These are phyloP conservation scores for Drosophila pruinosa DNA, from an alignment of 1,140 invertebrate genomes.

Conservation along the genomic window DNA sequence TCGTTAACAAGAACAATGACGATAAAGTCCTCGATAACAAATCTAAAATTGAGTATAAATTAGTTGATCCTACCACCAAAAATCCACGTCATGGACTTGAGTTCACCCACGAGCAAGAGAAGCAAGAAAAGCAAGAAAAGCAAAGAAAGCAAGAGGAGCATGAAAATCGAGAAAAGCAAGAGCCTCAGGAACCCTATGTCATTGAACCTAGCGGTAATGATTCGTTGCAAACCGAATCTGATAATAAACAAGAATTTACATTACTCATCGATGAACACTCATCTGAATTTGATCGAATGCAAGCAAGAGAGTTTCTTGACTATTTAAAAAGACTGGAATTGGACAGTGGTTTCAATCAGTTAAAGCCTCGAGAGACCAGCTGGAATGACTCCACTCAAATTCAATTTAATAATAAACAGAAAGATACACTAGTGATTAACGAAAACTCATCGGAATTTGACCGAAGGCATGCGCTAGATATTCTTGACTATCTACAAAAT, in stretches of 20 bases:
- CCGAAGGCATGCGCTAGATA: too few species aligned
- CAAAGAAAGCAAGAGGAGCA: neutral
- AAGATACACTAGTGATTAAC: too few species aligned
- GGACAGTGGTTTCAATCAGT: too few species aligned
- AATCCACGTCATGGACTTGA: neutral
- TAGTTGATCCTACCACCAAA: neutral
- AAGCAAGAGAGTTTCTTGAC: neutral
- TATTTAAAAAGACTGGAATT: neutral
- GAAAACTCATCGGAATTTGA: too few species aligned
- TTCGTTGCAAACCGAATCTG: neutral
- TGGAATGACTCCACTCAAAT: too few species aligned
- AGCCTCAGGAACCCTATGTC: neutral
- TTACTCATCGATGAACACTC: too few species aligned
- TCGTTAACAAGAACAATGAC: neutral
- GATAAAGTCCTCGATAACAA: neutral
- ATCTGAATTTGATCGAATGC: neutral
- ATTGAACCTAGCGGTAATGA: neutral
- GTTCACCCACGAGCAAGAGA: neutral
- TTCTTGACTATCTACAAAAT: too few species aligned
- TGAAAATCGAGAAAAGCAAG: neutral
- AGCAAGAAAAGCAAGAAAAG: neutral
- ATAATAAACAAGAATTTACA: too few species aligned
- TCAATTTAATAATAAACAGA: too few species aligned
- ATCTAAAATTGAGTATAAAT: neutral
- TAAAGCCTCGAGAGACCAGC: too few species aligned